Evolutionary conservation across 64 coral and sea anemone species (phyloP), one percentile per base, ranked within the genome.

Genomic region (Stichodactyla helianthus): DNA sequence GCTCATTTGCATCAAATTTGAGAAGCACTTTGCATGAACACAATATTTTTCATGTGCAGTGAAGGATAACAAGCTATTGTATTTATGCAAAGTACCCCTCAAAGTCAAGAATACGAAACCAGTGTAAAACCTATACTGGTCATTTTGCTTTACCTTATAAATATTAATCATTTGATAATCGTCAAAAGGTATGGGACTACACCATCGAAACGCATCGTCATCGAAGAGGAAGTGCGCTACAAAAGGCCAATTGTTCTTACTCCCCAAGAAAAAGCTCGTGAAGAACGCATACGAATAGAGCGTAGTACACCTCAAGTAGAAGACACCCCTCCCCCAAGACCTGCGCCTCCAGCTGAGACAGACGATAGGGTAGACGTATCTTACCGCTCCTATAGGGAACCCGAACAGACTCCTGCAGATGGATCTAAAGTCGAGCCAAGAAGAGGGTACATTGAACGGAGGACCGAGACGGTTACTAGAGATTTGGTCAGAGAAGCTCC

Each of bases 221-320:
- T 87, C 10, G 77, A 92, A 82, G 89, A 91, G 51, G 90, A 92
- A 67, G 23, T 54, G 8, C 83, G 83, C 53, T 26, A 77, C 77
- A 88, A 44, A 63, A 92, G 88, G 35, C 87, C 55, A 77, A 52
- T 50, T 31, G 23, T 53, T 59, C 84, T 65, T 44, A 58, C 18
- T 26, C 85, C 44, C 51, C 57, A 88, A 92, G 91, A 97, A 80
- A 90, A 89, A 79, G 10, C 87, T 7, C 82, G 84, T 18, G 88
- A 97, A 90, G 91, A 97, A 84, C 70, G 88, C 54, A 84, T 93
- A 53, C 82, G 87, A 7, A 88, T 87, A 17, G 92, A 90, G 50
- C 83, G 85, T 54, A 89, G 51, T 51, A 51, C 83, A 27, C 57
- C 77, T 55, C 82, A 55, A 50, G 88, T 87, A 1, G 53, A 96